phyloP scores from a whole-genome alignment of 2,113 vertebrate species.

The Cololabis saira region DNA sequence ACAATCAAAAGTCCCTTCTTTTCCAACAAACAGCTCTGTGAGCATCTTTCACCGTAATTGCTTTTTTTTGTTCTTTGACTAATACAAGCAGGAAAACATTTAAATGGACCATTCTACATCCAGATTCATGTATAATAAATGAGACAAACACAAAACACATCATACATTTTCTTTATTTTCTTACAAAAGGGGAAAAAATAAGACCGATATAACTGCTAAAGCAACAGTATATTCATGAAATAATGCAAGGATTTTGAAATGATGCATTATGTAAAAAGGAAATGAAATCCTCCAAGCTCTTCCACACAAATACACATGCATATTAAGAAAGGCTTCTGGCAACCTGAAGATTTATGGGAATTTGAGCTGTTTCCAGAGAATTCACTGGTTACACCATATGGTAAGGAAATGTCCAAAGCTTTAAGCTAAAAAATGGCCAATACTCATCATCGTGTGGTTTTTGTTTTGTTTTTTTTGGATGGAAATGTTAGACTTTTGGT shows the following conservation, averaged over 20 bases:
- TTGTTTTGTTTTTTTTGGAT: conserved; percentile 7
- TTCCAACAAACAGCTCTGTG: not conserved
- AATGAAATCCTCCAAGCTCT: conserved; percentile 35
- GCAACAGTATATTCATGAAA: conserved; percentile 63
- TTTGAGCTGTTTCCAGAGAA: conserved; percentile 17
- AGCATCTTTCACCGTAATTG: not conserved
- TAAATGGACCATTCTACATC: not conserved
- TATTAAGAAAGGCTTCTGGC: conserved; percentile 30
- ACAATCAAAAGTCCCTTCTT: not conserved
- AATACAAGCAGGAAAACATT: not conserved
- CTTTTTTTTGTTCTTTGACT: conserved; percentile 1
- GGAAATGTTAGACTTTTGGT: conserved; percentile 83
- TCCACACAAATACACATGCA: conserved; percentile 32
- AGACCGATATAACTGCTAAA: conserved; percentile 60
- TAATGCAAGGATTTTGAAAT: conserved; percentile 82
- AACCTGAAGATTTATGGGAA: not conserved
- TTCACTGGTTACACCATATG: conserved; percentile 46
- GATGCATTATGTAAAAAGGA: conserved; percentile 66
- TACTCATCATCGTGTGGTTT: conserved; percentile 52
- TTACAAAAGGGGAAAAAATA: conserved; percentile 69
- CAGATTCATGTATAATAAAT: not conserved
- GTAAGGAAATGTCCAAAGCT: conserved; percentile 70
- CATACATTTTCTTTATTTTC: conserved; percentile 71
- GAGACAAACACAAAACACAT: not conserved
- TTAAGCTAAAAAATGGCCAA: conserved; percentile 42